Conservation (phyloP, 1,140 invertebrate species). For the Oncopodura yosiiana region DNA sequence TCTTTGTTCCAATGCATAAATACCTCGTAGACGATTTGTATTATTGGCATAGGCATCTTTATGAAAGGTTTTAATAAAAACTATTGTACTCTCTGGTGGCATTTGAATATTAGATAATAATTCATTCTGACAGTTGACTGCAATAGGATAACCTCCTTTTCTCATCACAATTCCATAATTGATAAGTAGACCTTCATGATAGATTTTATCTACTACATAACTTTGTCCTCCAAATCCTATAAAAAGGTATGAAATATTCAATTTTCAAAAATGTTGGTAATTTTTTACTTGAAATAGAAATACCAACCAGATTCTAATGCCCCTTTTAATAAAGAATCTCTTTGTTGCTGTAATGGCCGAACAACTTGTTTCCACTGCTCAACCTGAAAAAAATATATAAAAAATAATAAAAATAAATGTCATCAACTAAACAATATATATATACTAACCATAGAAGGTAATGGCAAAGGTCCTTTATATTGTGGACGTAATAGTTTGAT, state of each 20-base stretch:
- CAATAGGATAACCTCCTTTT: conserved; percentile 45
- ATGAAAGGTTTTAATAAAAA: conserved; percentile 40
- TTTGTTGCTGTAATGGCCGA: too few species aligned
- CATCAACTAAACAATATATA: too few species aligned
- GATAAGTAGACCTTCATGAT: conserved; percentile 42
- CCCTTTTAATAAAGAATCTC: too few species aligned
- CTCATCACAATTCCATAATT: conserved; percentile 46
- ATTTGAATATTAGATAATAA: too few species aligned
- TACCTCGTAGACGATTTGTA: conserved; percentile 38
- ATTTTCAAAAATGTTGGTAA: too few species aligned
- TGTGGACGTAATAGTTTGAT: conserved; percentile 46
- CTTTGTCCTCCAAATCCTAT: conserved; percentile 41
- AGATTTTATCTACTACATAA: conserved; percentile 42
- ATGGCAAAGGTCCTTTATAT: conserved; percentile 41
- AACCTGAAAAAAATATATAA: too few species aligned
- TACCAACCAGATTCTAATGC: too few species aligned
- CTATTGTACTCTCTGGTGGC: conserved; percentile 41
- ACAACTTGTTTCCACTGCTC: conserved; percentile 15
- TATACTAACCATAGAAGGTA: conserved; percentile 35
- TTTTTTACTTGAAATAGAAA: too few species aligned
- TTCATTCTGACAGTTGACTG: conserved; percentile 41
- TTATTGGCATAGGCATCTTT: conserved; percentile 40
- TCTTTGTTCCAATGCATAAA: conserved; percentile 37
- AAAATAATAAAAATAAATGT: too few species aligned
- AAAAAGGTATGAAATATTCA: neutral